Evolutionary conservation across 2,797 vertebrate species (phyloP), one percentile per base, ranked within the genome.

Genomic region (Pseudomugil gertrudae): DNA sequence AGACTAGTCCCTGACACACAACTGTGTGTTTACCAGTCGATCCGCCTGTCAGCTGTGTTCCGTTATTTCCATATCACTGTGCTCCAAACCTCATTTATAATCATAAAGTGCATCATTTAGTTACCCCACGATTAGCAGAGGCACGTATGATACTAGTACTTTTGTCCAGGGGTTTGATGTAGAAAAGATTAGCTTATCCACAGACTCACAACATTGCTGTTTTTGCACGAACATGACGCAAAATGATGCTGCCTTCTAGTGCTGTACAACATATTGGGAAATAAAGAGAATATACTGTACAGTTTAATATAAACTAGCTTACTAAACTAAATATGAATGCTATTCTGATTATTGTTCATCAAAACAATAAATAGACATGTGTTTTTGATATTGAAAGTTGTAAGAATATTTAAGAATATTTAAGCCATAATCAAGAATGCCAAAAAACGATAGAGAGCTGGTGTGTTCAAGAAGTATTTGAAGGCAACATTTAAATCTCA

Each of bases 401-500:
- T 21, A 0, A 33, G 9, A 21, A 52, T 5, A 48, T 8, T 1
- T 0, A 54, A 38, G 6, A 1, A n/a, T 19, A 17, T 0, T n/a
- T 21, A 19, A 27, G 10, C 4, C 1, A 14, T 19, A 57, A 29
- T 48, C 10, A 10, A n/a, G 4, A 5, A 23, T 15, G 57, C 1
- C 15, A 15, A 1, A 73, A 72, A 24, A 48, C 2, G 2, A 1
- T 4, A 14, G 8, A 45, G 13, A 40, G 0, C 0, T 9, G 17
- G 3, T 33, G 0, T 35, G 2, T 24, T 21, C 7, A 15, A 33
- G 11, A 23, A 23, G 55, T 32, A 55, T 4, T 0, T 77, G 40
- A 90, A 89, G 10, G 84, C 79, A 80, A 30, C 89, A 68, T 52
- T 8, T 27, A 51, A 57, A 45, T 60, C 50, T 81, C 56, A 26